Evolutionary conservation across 1,140 invertebrate genomes (phyloP), one percentile per base, ranked within the genome.

Genomic region (Drosophila guanche): DNA sequence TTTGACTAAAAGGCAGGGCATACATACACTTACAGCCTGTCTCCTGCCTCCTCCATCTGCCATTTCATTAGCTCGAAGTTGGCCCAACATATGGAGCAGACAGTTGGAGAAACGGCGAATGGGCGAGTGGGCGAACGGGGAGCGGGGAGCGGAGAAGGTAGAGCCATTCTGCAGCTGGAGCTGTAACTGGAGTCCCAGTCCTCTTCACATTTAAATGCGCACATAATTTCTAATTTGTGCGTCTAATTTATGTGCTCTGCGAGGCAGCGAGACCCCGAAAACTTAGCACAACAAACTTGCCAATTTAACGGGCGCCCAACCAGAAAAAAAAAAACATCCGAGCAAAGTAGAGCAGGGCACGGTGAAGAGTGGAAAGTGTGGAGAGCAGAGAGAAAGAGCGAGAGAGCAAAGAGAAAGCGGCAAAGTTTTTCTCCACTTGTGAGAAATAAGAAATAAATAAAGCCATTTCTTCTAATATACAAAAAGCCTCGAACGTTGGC

Each of bases 381-480:
- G 16, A 20, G 16, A 20, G 1, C 16, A 20, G 16, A 20, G 25
- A 50, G 57, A 47, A 27, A 55, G 51, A 48, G n/a, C n/a, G n/a
- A 66, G 50, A 54, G 66, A 48, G 54, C 59, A 16, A 51, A 66
- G 66, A 51, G 63, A 66, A 61, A 69, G 55, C 63, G 61, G 66
- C 55, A 90, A 89, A 90, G 88, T 51, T 89, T 90, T 90, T 90
- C 74, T 61, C 79, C 81, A 86, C 85, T 88, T 88, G 80, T 75
- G 53, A 73, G 52, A 88, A 89, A 89, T 89, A 88, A 79, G 83
- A 74, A 88, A 90, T 88, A 90, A 90, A 90, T 90, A 90, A 90
- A 90, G 88, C 76, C 88, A 90, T 90, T 90, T 88, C 88, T 90
- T 90, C 88, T 90, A 90, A 90, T 90, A 90, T 90, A 90, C 83